Evolutionary conservation across 2,113 vertebrate genomes (phyloP).

Genomic region (Aegypius monachus): DNA sequence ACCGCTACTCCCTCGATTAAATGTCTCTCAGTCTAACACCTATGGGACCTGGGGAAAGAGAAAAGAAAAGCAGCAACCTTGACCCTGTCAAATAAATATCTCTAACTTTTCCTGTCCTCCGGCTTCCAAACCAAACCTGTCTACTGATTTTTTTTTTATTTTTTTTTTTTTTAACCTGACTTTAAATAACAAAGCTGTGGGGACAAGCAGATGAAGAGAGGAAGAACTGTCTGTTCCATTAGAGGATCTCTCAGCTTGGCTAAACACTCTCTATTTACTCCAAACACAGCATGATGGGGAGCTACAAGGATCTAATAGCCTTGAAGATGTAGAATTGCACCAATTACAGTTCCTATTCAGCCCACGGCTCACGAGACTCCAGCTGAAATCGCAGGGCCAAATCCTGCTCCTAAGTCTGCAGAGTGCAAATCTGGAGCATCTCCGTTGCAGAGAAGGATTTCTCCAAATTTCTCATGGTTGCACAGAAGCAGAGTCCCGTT

Average conservation of each 20-base stretch:
- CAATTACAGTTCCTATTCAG: constrained; percentile 60
- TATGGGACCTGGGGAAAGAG: constrained; percentile 92
- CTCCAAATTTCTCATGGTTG: background rate
- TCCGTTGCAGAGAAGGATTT: background rate
- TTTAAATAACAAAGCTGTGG: constrained; percentile 90
- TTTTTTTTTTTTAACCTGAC: constrained; percentile 77
- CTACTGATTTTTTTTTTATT: constrained; percentile 74
- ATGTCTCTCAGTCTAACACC: constrained; percentile 99
- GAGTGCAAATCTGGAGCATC: background rate
- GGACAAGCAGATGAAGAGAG: constrained; percentile 74
- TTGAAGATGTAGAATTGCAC: constrained; percentile 57
- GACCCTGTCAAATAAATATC: constrained; percentile 99
- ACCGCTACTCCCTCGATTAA: constrained; percentile 99
- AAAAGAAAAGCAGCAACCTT: constrained; percentile 90
- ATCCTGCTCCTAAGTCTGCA: background rate
- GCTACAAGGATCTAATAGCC: constrained; percentile 67
- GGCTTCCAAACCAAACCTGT: constrained; percentile 87
- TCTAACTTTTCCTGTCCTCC: constrained; percentile 91
- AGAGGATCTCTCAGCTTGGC: constrained; percentile 71
- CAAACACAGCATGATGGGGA: constrained; percentile 75
- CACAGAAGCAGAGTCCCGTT: background rate
- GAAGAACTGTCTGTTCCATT: constrained; percentile 73
- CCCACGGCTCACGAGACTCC: background rate
- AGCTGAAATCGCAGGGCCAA: background rate
- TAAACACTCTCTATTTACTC: constrained; percentile 70